Percentiles rank a stretch among this genome's conserved stretches.
Evolutionary conservation across 2,888 invertebrate genomes (phyloP).

Genomic region (Rhagonycha fulva): DNA sequence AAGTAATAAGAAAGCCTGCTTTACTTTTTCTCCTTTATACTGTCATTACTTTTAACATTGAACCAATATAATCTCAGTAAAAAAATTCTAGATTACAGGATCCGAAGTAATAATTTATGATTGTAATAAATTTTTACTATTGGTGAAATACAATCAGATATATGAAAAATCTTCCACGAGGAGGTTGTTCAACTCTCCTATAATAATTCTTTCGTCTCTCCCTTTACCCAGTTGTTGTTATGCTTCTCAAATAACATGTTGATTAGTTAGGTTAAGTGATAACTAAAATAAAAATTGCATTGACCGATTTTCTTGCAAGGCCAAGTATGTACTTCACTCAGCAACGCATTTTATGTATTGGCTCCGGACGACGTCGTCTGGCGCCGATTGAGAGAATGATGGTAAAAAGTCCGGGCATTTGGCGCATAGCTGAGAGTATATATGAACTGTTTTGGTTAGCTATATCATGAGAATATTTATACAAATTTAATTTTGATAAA

Average conservation of each 20-base stretch:
- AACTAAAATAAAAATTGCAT: neutral
- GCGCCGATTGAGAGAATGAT: conserved; percentile 32
- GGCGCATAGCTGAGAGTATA: conserved; percentile 21
- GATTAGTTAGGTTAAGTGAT: neutral
- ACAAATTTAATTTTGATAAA: neutral
- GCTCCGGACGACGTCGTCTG: conserved; percentile 35
- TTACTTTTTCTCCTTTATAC: neutral
- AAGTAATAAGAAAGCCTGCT: neutral
- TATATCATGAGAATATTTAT: neutral
- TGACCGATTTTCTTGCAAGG: conserved; percentile 21
- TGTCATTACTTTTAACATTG: neutral
- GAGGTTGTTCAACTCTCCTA: neutral
- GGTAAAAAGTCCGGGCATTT: conserved; percentile 28
- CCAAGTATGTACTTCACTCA: conserved; percentile 23
- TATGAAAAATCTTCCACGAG: neutral
- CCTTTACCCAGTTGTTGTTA: neutral
- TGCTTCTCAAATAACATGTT: neutral
- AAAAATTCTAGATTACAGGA: too few species aligned
- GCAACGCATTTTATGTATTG: conserved; percentile 35
- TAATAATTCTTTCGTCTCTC: neutral
- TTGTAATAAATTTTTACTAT: neutral
- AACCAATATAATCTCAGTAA: neutral
- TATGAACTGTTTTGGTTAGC: conserved; percentile 16
- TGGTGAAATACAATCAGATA: neutral
- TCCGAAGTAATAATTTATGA: too few species aligned